Base-by-base conservation (phyloP, 2,797 vertebrate genomes). In the Clarias laeviceps region DNA sequence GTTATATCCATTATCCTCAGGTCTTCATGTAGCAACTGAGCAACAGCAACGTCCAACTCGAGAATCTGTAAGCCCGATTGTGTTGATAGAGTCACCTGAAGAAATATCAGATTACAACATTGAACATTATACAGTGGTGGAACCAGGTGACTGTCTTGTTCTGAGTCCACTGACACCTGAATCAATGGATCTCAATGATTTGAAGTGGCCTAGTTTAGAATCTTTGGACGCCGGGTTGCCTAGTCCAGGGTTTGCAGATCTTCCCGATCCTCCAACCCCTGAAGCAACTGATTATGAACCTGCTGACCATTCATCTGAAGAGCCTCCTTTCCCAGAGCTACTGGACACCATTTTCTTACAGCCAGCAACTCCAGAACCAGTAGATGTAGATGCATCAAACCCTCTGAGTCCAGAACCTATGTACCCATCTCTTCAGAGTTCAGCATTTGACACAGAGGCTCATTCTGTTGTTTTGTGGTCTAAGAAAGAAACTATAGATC, bases 261-360 rank as follows among this genome's bases (percentile, higher is more conserved):
- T 90, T n/a, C 90, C 90, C 22, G 87, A 89, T 8, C 90, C 88
- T 62, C 88, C 90, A 68, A 87, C 86, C 5, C 88, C 90, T 84
- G 86, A 88, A 73, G 80, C 84, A 54, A 9, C 73, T 59, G 86
- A 87, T n/a, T 89, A 69, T 76, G 88, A 88, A 34, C 62, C 80
- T 22, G 54, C 62, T 69, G 86, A 83, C 34, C 76, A 82, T 73
- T 27, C n/a, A 59, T 54, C 45, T 74, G 84, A 90, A 80, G 89
- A 90, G 20, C 95, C 95, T 27, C 95, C 94, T 7, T 91, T 95
- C 84, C 95, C 95, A 82, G 95, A 95, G 90, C 92, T 94, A 0
- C 89, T 94, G 37, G 93, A 94, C 24, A 90, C 91, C 8, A 90
- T 90, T 88, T 89, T 86, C 85, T 80, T 90, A 56, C 89, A 90